phyloP scores from a whole-genome alignment of 2,797 vertebrate genomes.

The Rhinogobio ventralis region DNA sequence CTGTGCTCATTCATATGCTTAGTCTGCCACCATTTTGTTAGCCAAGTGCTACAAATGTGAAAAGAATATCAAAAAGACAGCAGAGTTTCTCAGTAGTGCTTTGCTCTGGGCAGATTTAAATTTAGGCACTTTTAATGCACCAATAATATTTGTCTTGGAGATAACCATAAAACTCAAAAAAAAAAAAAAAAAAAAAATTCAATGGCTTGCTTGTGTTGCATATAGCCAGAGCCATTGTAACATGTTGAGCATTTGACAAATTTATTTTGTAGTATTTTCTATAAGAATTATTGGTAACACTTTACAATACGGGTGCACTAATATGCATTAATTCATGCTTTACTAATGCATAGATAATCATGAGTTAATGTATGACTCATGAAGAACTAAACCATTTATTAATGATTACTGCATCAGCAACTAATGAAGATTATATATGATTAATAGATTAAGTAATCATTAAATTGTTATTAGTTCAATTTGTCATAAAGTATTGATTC shows the following conservation, averaged over 20 bases:
- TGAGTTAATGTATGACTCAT: too few relatives aligned
- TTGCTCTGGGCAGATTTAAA: background rate
- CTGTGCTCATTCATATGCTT: constrained; percentile 32
- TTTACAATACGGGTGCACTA: too few relatives aligned
- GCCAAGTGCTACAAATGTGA: background rate
- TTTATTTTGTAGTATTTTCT: background rate
- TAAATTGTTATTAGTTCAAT: too few relatives aligned
- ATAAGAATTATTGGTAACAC: too few relatives aligned
- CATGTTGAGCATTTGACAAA: background rate
- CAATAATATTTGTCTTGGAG: background rate
- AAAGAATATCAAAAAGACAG: background rate
- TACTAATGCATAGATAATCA: too few relatives aligned
- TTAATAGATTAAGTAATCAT: too few relatives aligned
- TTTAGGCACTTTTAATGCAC: background rate
- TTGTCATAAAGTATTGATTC: too few relatives aligned
- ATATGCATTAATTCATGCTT: too few relatives aligned
- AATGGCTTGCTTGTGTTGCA: background rate
- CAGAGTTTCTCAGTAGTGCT: background rate
- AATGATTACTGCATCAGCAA: too few relatives aligned
- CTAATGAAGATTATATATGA: too few relatives aligned
- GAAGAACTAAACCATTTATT: too few relatives aligned
- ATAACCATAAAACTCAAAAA: background rate
- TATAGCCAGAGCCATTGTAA: background rate
- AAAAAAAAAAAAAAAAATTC: too few relatives aligned
- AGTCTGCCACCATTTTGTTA: constrained; percentile 25